Base-by-base conservation (phyloP, 2,888 invertebrate genomes). In the Helobdella robusta region DNA sequence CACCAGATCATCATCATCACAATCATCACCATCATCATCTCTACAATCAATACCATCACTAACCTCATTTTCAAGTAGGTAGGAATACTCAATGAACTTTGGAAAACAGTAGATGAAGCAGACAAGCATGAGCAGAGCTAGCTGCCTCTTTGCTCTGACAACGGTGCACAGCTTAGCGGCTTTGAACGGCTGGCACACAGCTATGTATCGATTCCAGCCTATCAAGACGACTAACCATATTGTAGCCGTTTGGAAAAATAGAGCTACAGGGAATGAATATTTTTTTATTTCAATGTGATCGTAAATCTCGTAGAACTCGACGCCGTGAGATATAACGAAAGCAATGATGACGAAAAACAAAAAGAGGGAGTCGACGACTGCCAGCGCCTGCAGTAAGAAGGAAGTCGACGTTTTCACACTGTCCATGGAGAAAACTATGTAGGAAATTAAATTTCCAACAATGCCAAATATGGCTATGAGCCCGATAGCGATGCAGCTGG, bases 401-500 rank as follows among this genome's bases (percentile, higher is more conserved):
- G 70, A 67, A 15, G 72, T 71, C 25, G 72, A 72, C 0, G 72
- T 72, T 65, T 72, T 71, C 60, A 70, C 63, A 23, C 67, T 69
- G 68, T 72, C 72, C 35, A 54, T 64, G 56, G 66, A 65, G 61
- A 72, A 72, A 25, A 71, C 71, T 30, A 64, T 40, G 52, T 68
- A 71, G 18, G 71, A 60, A 11, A 67, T 28, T 20, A 69, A 54
- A 46, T 72, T 72, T 15, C 71, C 72, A 30, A 70, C 54, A 5
- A 66, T 44, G 11, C 72, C 72, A 8, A 69, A 40, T n/a, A 71
- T 59, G 48, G 67, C 65, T 15, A 72, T 59, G 0, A 46, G n/a
- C 2, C 72, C 71, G 5, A 68, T 61, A 35, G 71, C 28, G n/a
- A 70, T 46, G 32, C 68, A 66, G 59, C 70, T 66, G 40, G 70